Conservation (phyloP, 2,888 invertebrate genomes). For the Axea sp. region DNA sequence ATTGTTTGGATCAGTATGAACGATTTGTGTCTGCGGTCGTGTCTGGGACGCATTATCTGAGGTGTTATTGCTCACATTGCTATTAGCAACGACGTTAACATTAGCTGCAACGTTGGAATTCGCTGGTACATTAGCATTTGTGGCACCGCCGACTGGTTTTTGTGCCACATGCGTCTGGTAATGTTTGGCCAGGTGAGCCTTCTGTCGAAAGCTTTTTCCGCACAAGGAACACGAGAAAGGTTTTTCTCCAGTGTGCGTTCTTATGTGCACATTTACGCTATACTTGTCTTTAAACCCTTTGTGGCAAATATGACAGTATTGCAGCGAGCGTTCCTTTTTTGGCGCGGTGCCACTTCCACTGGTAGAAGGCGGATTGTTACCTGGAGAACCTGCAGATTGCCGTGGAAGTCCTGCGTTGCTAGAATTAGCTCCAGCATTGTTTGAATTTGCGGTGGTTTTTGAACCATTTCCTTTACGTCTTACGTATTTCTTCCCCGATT, state of each 20-base stretch:
- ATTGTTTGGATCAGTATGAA: constrained; percentile 19
- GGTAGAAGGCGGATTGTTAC: constrained; percentile 81
- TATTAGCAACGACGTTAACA: constrained; percentile 28
- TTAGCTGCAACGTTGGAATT: constrained; percentile 46
- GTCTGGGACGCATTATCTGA: constrained; percentile 46
- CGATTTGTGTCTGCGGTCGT: constrained; percentile 46
- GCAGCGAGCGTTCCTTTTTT: constrained; percentile 82
- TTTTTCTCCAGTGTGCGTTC: constrained; percentile 98
- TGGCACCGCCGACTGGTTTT: constrained; percentile 83
- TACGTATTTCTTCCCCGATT: constrained; percentile 22
- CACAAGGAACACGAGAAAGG: constrained; percentile 97
- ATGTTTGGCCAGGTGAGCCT: constrained; percentile 94
- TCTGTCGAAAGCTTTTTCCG: constrained; percentile 95
- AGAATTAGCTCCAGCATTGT: background rate
- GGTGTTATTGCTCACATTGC: background rate
- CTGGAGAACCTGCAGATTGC: constrained; percentile 32
- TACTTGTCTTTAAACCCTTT: constrained; percentile 98
- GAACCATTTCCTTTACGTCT: constrained; percentile 19
- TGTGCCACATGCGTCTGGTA: constrained; percentile 95
- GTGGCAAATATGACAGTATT: constrained; percentile 95
- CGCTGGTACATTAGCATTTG: constrained; percentile 70
- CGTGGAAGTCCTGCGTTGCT: background rate
- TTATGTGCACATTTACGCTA: constrained; percentile 97
- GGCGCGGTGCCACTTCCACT: constrained; percentile 82
- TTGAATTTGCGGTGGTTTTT: background rate